phyloP scores from a whole-genome alignment of 1,140 invertebrate genomes.

The Platyscapa corneri region DNA sequence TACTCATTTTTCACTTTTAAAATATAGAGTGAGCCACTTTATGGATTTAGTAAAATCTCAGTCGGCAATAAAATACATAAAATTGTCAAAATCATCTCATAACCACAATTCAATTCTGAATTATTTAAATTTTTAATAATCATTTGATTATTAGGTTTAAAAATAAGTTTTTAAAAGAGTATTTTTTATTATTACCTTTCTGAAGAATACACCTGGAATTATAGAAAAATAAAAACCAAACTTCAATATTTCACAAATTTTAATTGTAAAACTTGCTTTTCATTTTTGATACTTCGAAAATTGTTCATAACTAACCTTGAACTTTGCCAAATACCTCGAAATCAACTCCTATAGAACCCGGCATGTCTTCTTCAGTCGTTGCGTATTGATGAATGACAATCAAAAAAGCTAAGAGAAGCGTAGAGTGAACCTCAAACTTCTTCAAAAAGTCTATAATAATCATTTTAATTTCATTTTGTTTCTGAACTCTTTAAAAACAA shows the following conservation, averaged over 20 bases:
- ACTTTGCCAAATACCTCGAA: constrained; percentile 80
- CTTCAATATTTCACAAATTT: not conserved
- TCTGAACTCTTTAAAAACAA: constrained; percentile 2
- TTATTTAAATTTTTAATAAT: not conserved
- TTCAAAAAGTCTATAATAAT: constrained; percentile 36
- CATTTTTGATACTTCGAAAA: not conserved
- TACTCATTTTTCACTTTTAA: not conserved
- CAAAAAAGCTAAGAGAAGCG: constrained; percentile 29
- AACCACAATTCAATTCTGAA: not conserved
- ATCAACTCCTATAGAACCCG: constrained; percentile 72
- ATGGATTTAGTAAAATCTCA: not conserved
- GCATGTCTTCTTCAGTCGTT: constrained; percentile 50
- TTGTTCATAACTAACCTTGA: constrained; percentile 72
- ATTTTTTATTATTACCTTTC: no score
- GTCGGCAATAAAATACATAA: constrained; percentile 6
- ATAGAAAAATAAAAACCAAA: constrained; percentile 16
- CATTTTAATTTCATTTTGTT: constrained; percentile 18
- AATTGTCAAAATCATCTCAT: not conserved
- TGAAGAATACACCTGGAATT: constrained; percentile 78
- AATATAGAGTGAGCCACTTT: not conserved
- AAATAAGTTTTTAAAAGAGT: no score
- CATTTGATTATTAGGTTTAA: no score
- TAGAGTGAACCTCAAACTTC: constrained; percentile 48
- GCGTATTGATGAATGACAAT: not conserved
- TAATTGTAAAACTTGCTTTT: not conserved